phyloP scores from a whole-genome alignment of 1,140 invertebrate genomes.

The Tetranychus cinnabarinus region DNA sequence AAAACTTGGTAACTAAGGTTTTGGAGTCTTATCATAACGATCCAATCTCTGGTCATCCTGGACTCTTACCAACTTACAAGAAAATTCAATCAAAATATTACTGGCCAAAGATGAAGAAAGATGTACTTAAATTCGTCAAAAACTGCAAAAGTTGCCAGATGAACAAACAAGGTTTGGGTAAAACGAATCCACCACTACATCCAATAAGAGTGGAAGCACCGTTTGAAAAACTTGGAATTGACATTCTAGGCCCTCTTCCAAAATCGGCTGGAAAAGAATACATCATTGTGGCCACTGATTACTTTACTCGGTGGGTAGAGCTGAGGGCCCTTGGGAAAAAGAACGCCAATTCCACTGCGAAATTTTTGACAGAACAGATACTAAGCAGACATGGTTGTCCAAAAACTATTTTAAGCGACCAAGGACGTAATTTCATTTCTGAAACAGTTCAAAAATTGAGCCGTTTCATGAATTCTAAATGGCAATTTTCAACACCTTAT shows the following conservation, averaged over 20 bases:
- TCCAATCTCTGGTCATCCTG: background rate
- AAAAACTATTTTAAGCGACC: background rate
- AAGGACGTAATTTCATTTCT: background rate
- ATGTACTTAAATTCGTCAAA: background rate
- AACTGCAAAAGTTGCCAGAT: background rate
- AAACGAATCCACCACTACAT: background rate
- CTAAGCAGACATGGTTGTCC: background rate
- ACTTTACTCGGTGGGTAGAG: background rate
- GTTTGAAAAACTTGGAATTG: background rate
- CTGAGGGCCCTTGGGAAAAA: background rate
- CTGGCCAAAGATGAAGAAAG: background rate
- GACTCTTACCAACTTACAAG: background rate
- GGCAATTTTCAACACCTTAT: too few species aligned
- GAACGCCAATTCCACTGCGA: background rate
- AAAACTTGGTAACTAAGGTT: too few species aligned
- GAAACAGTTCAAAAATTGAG: too few species aligned
- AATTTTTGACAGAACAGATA: background rate
- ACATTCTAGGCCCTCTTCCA: background rate
- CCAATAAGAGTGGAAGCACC: background rate
- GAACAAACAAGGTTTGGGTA: background rate
- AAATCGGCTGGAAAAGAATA: background rate
- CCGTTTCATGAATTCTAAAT: too few species aligned
- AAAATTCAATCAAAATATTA: background rate
- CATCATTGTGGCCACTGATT: background rate
- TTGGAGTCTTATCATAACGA: background rate